Evolutionary conservation across 2,888 invertebrate species (phyloP), one percentile per base, ranked within the genome.

Genomic region (Drosophila antonietae): DNA sequence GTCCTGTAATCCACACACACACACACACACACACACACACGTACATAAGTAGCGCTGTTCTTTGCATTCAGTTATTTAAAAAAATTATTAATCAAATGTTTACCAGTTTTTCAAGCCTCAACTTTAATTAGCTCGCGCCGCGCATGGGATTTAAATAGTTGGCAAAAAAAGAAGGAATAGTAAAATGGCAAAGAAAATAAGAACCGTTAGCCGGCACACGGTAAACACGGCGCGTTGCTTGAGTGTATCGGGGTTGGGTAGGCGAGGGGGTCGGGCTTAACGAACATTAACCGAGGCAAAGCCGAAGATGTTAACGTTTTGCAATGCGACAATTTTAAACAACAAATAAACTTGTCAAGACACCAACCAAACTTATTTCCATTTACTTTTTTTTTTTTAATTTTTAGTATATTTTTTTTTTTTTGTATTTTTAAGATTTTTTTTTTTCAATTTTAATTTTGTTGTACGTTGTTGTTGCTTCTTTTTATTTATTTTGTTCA

Each of bases 141-240:
- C 47, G 66, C 52, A 44, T 52, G 12, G 43, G 28, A n/a, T 57
- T 6, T 33, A 39, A 39, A 64, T 61, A 47, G 56, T 4, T 31
- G 41, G 23, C 20, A 60, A 53, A 47, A 44, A 57, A 56, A 47
- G 49, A 64, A 53, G 5, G 1, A 23, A 31, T n/a, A 20, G 55
- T 18, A 18, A 51, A 51, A 33, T 33, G 33, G 58, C 53, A 69
- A 73, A 49, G 44, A 46, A 41, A 63, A n/a, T 31, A 46, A 61
- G 66, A 55, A 57, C n/a, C 70, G 83, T 78, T 78, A 78, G 73
- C 88, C 83, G 88, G 88, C 83, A 83, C 70, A 78, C 78, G 78
- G 75, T 75, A 80, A 75, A 70, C 75, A 75, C 35, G 35, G 64
- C 68, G 74, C 57, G 60, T 51, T 58, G 47, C 62, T 62, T 60